These are phyloP conservation scores for Zaprionus ghesquierei DNA, from an alignment of 1,140 invertebrate species.

Conservation along the genomic window DNA sequence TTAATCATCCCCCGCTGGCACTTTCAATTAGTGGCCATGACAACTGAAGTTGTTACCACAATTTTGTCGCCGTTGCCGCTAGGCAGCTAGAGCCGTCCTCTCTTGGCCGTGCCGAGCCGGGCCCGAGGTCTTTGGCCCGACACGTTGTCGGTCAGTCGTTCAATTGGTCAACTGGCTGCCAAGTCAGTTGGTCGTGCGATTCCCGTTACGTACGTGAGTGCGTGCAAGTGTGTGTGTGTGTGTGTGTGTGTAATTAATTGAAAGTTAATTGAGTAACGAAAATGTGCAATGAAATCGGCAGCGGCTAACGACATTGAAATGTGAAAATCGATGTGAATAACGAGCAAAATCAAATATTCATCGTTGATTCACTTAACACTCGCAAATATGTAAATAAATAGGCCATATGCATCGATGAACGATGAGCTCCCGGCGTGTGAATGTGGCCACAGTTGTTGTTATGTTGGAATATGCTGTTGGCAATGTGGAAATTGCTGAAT, in stretches of 20 bases:
- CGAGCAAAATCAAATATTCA: slow-evolving; percentile 52
- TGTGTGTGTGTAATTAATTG: slow-evolving; percentile 37
- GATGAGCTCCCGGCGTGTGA: too few species aligned
- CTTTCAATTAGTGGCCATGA: slow-evolving; percentile 74
- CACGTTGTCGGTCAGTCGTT: slow-evolving; percentile 1
- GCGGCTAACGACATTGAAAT: slow-evolving; percentile 16
- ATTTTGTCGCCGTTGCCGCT: slow-evolving; percentile 1
- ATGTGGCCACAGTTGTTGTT: slow-evolving; percentile 13
- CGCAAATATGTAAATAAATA: slow-evolving; percentile 44
- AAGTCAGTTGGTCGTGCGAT: slow-evolving; percentile 30
- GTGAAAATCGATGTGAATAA: slow-evolving; percentile 3
- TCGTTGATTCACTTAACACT: slow-evolving; percentile 58
- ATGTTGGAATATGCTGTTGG: too few species aligned
- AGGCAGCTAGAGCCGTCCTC: background rate
- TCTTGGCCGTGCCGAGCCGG: background rate
- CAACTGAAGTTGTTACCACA: slow-evolving; percentile 57
- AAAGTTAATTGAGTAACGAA: slow-evolving; percentile 55
- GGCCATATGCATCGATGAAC: slow-evolving; percentile 45
- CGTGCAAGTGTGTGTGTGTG: background rate
- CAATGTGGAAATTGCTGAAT: too few species aligned
- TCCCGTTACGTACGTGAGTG: background rate
- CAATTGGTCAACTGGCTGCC: slow-evolving; percentile 39
- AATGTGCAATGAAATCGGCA: slow-evolving; percentile 52
- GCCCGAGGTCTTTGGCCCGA: background rate
- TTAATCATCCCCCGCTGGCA: slow-evolving; percentile 37